Evolutionary conservation across 2,797 vertebrate genomes (phyloP).

Genomic region (Rhabdophis nuchalis): DNA sequence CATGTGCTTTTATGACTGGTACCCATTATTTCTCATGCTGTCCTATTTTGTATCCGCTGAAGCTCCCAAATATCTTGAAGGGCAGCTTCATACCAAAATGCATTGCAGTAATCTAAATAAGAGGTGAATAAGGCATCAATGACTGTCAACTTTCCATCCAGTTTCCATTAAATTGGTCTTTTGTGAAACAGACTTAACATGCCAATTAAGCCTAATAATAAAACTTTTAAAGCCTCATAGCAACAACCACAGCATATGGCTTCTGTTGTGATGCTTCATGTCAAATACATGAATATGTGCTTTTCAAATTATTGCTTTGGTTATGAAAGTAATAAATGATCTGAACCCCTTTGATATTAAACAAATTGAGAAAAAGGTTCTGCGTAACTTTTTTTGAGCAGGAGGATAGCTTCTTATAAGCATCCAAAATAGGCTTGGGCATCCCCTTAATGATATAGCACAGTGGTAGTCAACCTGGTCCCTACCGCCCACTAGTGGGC

Average conservation of each 20-base stretch:
- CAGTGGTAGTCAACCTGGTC: no score
- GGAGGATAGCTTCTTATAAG: background rate
- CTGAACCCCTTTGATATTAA: background rate
- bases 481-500: no score
- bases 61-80: background rate
- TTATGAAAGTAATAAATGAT: background rate
- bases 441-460: background rate
- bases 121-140: background rate
- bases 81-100: background rate
- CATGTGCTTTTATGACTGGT: no score
- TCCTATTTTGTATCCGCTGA: background rate
- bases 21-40: no score
- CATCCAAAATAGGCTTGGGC: background rate
- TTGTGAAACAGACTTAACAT: background rate
- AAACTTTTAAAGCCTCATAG: background rate
- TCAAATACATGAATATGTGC: background rate
- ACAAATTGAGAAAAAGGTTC: background rate
- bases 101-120: background rate
- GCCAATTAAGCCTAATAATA: background rate
- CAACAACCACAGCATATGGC: background rate
- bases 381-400: background rate
- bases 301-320: background rate
- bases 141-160: background rate
- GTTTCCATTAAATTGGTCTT: background rate
- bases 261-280: background rate